Evolutionary conservation across 2,888 invertebrate species (phyloP), one percentile per base, ranked within the genome.

Genomic region (Tenodera sinensis): DNA sequence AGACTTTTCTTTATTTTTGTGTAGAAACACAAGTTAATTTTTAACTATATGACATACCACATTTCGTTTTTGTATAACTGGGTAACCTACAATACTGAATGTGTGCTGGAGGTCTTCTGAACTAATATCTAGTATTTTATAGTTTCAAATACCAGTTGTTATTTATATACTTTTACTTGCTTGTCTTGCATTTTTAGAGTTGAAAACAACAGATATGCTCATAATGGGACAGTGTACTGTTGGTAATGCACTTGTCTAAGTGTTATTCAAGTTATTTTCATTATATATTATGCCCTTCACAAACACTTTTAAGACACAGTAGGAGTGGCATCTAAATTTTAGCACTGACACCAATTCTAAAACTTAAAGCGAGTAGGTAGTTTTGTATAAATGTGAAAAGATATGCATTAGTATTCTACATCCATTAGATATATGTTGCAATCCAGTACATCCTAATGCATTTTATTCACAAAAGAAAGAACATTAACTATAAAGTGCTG

Each of bases 181-280:
- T 88, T 88, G 84, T 71, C 54, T 71, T 15, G 54, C 3, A 71
- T 87, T 84, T 54, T 28, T 89, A 81, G 89, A 88, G 84, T 85
- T 86, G 84, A 88, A 88, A 88, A 34, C 86, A 88, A 89, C 88
- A 89, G 89, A 88, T 89, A 89, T 89, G 88, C 88, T 83, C 85
- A 85, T 89, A 30, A 88, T 28, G 81, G 87, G 54, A 83, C 85
- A 87, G 34, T 83, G 28, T 86, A 15, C 54, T 87, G 30, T 82
- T 87, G 54, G 86, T 28, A 89, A 71, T 27, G 28, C 87, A 87
- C 47, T 84, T 54, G 30, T 81, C 28, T 42, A 84, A 83, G 15
- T 83, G 28, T 25, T 71, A 9, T n/a, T 54, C 27, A 28, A 28
- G 27, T 25, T 28, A 87, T 34, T 86, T 83, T 83, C n/a, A n/a